Base-by-base conservation (phyloP, 2,888 invertebrate species). In the Synergus umbraculus region DNA sequence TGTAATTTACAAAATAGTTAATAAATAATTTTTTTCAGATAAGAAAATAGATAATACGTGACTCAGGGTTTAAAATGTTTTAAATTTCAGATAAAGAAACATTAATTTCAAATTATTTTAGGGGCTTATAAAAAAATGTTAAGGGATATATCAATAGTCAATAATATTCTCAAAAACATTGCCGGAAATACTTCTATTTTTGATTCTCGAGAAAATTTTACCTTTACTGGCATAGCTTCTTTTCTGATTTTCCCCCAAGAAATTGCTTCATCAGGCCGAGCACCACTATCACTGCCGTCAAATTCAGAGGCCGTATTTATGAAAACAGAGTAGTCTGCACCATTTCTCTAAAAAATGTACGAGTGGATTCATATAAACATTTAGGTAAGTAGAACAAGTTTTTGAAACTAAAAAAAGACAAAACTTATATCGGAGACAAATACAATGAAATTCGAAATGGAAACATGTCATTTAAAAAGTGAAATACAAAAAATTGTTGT, bases 201-300 rank as follows among this genome's bases (percentile, higher is more conserved):
- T 29, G 1, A 29, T 29, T 29, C 0, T 29, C 29, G 29, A 29
- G 37, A 37, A 37, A 43, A n/a, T 46, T 37, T 81, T 86, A 96
- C 95, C 93, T 99, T 99, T 0, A 99, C 97, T 0, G 99, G 98
- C 43, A 94, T 95, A 0, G 98, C 97, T 83, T 96, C 96, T 83
- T 95, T 95, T 88, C 95, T 96, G 81, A 99, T 98, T 93, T 99
- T 99, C 0, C 99, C 99, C 99, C 99, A 99, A 4, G 99, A 99
- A 1, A 99, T 95, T 0, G 99, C 99, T 93, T 99, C 99, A 93
- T 99, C 99, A 0, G 99, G 99, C 79, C 97, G 94, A 0, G 99
- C 99, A 0, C 99, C 99, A 49, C 98, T 96, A 92, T 99, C 99
- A 90, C 98, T 98, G 0, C 98, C 99, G 93, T 99, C 99, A 93